A percentile compares a stretch with the other conserved stretches of the same genome.
phyloP scores from a whole-genome alignment of 2,113 vertebrate species.

The Sinocyclocheilus anophthalmus region DNA sequence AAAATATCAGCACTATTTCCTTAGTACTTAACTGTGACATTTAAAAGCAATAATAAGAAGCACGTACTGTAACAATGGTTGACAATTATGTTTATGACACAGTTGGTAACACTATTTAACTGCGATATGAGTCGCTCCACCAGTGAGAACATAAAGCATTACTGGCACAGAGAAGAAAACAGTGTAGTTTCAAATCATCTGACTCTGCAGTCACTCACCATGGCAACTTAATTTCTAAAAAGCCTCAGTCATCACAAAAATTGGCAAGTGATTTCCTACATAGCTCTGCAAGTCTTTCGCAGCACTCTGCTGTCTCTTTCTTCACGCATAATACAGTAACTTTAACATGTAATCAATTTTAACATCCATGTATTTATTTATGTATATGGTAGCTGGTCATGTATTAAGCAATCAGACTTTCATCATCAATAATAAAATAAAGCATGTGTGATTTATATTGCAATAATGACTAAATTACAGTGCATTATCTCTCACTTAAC shows the following conservation, averaged over 20 bases:
- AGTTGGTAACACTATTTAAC: constrained; percentile 1
- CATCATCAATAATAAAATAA: not conserved
- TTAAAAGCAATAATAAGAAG: not conserved
- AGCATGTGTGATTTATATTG: not conserved
- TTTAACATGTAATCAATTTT: not conserved
- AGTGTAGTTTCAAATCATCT: constrained; percentile 9
- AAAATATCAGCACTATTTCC: not conserved
- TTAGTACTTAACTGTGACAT: not conserved
- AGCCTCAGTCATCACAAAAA: constrained; percentile 16
- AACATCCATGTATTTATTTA: not conserved
- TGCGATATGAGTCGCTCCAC: not conserved
- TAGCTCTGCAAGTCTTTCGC: not conserved
- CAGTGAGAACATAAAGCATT: not conserved
- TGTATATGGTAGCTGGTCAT: not conserved
- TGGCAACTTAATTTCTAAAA: constrained; percentile 36
- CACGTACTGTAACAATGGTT: not conserved
- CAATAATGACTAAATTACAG: not conserved
- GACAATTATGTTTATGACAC: constrained; percentile 11
- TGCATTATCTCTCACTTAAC: not conserved
- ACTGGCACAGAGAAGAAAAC: not conserved
- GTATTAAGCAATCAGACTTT: not conserved
- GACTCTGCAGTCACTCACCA: constrained; percentile 18
- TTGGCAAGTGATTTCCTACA: constrained; percentile 1
- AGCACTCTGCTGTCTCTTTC: not conserved
- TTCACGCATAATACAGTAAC: not conserved